phyloP scores from a whole-genome alignment of 2,113 vertebrate species.

The Xyrauchen texanus region DNA sequence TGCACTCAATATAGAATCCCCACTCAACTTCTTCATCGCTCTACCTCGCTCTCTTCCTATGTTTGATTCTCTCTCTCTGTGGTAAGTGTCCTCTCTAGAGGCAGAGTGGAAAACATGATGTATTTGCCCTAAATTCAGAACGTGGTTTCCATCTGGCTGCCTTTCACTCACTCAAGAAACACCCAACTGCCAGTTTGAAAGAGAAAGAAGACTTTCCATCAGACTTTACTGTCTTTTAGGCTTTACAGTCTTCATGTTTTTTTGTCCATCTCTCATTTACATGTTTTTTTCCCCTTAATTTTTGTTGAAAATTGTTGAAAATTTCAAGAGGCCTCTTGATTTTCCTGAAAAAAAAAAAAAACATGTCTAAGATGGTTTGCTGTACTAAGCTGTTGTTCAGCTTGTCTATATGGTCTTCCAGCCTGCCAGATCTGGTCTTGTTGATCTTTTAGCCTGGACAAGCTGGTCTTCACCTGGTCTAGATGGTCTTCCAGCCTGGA shows the following conservation, averaged over 20 bases:
- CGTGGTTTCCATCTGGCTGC: constrained; percentile 46
- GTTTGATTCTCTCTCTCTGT: not conserved
- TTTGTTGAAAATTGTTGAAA: no score
- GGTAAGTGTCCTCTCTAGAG: not conserved
- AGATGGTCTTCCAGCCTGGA: no score
- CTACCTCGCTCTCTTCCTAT: constrained; percentile 17
- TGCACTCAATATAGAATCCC: not conserved
- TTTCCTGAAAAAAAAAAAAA: no score
- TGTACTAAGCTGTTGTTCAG: no score
- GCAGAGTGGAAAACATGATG: constrained; percentile 51
- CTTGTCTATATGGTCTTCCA: no score
- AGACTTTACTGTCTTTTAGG: no score
- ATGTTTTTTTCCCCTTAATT: no score
- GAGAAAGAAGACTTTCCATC: constrained; percentile 5
- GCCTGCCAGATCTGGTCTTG: no score
- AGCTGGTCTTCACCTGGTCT: no score
- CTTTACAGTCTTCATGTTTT: not conserved
- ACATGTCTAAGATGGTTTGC: no score
- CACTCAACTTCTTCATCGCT: not conserved
- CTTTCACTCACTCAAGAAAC: constrained; percentile 39
- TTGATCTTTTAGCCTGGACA: no score
- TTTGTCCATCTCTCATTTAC: not conserved
- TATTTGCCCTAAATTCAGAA: constrained; percentile 54
- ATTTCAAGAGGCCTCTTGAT: no score
- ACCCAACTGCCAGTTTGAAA: constrained; percentile 15